These are phyloP conservation scores for Oreochromis tanganicae DNA, from an alignment of 2,113 vertebrate species.

Conservation along the genomic window DNA sequence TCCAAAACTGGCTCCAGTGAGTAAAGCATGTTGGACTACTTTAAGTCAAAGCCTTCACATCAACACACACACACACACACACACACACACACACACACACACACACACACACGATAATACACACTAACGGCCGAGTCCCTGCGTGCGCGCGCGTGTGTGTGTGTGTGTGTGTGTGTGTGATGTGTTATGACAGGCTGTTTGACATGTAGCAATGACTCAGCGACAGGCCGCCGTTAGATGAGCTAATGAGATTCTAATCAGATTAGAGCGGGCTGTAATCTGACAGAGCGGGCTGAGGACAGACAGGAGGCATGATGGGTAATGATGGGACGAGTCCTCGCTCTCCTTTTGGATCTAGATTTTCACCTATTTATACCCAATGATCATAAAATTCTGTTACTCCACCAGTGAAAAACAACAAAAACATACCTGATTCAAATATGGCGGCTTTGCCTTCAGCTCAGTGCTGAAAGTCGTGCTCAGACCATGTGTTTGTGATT, in stretches of 20 bases:
- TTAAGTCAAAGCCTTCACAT: neutral
- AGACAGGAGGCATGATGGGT: neutral
- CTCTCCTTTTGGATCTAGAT: neutral
- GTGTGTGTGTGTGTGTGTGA: neutral
- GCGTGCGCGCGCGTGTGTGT: neutral
- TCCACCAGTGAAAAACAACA: neutral
- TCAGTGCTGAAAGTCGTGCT: neutral
- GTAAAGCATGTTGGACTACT: neutral
- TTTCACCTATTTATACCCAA: neutral
- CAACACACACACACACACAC: neutral
- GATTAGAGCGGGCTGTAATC: conserved; percentile 6
- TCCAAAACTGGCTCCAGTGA: neutral
- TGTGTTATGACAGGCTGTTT: neutral
- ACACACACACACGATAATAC: neutral
- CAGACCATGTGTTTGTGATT: neutral
- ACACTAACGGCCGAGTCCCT: neutral
- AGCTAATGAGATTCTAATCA: conserved; percentile 16
- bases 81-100: neutral
- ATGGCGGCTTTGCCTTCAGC: neutral
- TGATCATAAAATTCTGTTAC: neutral
- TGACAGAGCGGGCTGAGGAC: neutral
- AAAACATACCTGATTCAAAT: neutral
- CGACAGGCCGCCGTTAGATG: neutral
- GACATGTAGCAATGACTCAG: neutral
- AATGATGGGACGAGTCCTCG: neutral